Conservation (phyloP, 2,797 vertebrate genomes). For the Heliangelus exortis region DNA sequence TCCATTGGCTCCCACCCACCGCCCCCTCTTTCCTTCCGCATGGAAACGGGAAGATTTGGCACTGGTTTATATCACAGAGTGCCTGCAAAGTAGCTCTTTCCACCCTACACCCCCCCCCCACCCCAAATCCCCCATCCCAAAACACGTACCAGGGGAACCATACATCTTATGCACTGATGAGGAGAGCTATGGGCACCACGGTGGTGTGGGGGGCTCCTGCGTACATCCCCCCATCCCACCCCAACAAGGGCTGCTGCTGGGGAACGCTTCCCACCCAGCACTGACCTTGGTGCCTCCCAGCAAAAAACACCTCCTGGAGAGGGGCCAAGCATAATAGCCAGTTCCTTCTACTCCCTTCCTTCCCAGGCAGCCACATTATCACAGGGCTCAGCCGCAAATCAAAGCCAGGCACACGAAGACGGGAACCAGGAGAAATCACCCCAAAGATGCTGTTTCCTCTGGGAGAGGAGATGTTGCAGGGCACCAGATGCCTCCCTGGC, state of each 20-base stretch:
- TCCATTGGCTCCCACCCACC: neutral
- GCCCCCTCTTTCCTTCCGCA: constrained; percentile 28
- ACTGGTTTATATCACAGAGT: neutral
- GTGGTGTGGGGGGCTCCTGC: neutral
- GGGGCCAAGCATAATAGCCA: constrained; percentile 70
- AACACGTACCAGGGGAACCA: fast-evolving
- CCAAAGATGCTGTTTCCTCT: neutral
- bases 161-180: fast-evolving
- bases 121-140: neutral
- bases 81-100: neutral
- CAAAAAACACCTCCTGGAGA: constrained; percentile 64
- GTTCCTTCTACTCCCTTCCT: constrained; percentile 74
- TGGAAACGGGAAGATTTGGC: constrained; percentile 25
- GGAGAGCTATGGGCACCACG: neutral
- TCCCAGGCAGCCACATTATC: constrained; percentile 66
- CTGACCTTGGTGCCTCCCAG: constrained; percentile 64
- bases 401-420: constrained; percentile 40
- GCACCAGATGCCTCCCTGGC: neutral
- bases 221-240: neutral
- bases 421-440: constrained; percentile 1
- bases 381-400: constrained; percentile 29
- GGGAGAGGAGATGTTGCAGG: fast-evolving
- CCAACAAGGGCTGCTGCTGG: neutral
- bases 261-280: constrained; percentile 46
- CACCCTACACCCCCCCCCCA: too few relatives aligned